Percentiles rank a stretch among this genome's conserved stretches.
Evolutionary conservation across 2,888 invertebrate species (phyloP).

Genomic region (Amphipyra berbera): DNA sequence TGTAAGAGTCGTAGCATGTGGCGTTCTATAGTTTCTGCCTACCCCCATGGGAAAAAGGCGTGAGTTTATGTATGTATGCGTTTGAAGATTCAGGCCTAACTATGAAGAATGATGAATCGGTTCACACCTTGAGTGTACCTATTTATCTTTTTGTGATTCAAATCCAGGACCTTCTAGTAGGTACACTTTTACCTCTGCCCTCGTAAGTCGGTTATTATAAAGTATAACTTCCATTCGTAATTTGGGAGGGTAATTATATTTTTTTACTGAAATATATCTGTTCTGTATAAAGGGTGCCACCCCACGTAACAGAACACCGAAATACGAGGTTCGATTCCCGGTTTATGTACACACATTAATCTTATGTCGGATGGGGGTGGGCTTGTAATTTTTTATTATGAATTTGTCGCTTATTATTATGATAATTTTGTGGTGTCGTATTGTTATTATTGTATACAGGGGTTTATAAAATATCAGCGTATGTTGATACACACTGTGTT

Average conservation of each 20-base stretch:
- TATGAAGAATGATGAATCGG: no score
- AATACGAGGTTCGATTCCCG: constrained; percentile 78
- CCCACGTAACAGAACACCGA: constrained; percentile 79
- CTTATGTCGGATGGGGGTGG: constrained; percentile 80
- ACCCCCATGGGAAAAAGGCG: no score
- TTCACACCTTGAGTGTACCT: no score
- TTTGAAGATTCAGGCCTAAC: no score
- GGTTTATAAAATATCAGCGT: constrained; percentile 19
- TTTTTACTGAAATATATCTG: constrained; percentile 61
- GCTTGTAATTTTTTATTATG: constrained; percentile 64
- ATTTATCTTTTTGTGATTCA: no score
- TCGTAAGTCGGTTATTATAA: constrained; percentile 9
- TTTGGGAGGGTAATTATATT: constrained; percentile 60
- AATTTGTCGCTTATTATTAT: constrained; percentile 65
- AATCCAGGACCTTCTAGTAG: no score
- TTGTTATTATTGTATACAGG: constrained; percentile 38
- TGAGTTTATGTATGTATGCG: no score
- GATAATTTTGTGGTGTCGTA: constrained; percentile 52
- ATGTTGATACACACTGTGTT: constrained; percentile 8
- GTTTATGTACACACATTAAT: constrained; percentile 77
- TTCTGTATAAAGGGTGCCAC: constrained; percentile 68
- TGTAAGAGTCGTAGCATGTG: no score
- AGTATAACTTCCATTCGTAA: constrained; percentile 18
- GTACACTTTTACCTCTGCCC: no score
- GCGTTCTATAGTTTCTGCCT: no score